Evolutionary conservation across 2,888 invertebrate species (phyloP), one percentile per base, ranked within the genome.

Genomic region (Acanthacorydalis orientalis): DNA sequence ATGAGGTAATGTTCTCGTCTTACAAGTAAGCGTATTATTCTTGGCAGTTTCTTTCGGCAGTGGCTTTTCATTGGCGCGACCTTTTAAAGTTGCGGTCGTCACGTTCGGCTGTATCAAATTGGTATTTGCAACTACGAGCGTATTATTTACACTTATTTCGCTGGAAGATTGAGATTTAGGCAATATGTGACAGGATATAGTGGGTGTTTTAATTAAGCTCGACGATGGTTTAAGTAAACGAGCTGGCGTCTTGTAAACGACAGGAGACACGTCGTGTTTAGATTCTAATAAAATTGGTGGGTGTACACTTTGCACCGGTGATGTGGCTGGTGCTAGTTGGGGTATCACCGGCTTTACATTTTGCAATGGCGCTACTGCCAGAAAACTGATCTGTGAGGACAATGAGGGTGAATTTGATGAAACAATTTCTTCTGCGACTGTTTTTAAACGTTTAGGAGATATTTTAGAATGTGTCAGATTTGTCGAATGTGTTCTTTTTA

Each of bases 381-480:
- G 6, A 23, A 23, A 23, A 23, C 23, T 23, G 6, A 23, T 23
- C 6, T 23, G 23, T 23, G 23, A 23, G 3, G 23, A 23, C 6
- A 23, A 23, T 23, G 23, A 23, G 6, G 23, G 23, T 31, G 31
- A 35, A 32, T 11, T 43, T 11, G 43, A 43, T 12, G 12, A 31
- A 43, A 31, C 43, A 10, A 14, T n/a, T 46, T 39, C 35, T 12
- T 46, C 46, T 8, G 32, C 23, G 16, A 43, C 43, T 37, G 42
- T 43, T 43, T 47, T 47, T 35, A 47, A 37, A 37, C 47, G 47
- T 43, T 47, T 47, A 11, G 47, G 42, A 16, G 42, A 42, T 10
- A 31, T 12, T 15, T 43, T 43, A 4, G 47, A 31, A 14, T 46
- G 46, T 35, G 47, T 15, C 34, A 12, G 35, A 31, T 47, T 47